Base-by-base conservation (phyloP, 2,797 vertebrate genomes). In the Kryptolebias ocellatus region DNA sequence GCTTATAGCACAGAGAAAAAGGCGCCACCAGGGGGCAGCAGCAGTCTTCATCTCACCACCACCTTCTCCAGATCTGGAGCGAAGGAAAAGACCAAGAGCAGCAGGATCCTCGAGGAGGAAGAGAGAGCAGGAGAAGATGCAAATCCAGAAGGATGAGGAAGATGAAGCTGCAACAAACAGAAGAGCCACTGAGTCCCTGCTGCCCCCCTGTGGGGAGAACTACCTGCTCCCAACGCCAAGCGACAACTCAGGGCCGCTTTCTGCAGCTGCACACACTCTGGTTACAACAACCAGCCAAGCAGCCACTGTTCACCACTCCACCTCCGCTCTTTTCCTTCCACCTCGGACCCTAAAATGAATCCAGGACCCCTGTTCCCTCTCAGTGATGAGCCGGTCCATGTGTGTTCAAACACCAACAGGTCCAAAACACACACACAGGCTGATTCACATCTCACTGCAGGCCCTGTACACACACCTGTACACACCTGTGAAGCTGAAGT, bases 1-100 rank as follows among this genome's bases (percentile, higher is more conserved):
- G 86, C 79, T 71, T 55, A 66, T 64, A 75, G 81, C 81, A 88
- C 77, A 76, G 88, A 56, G 94, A 94, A 77, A 91, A 85, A 18
- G 91, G 92, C 82, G 80, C 67, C 94, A 95, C 85, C 93, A 94
- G 89, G 95, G 90, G 95, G 69, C 95, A 96, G 90, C 94, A 94
- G 66, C 94, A 94, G 89, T 89, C 94, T 89, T 94, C 94, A 93
- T 92, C 17, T 94, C 34, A 5, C 79, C 81, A 78, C 70, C 81
- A 85, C 85, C 89, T 85, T 83, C 2, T 94, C 91, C 93, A 76
- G 93, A 51, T 89, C 74, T 87, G 27, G 89, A 52, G 81, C 83
- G 45, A 67, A 64, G 76, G 82, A n/a, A 67, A 67, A 78, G 67
- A 75, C 87, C 0, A 92, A 88, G 92, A 72, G 86, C 79, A 42